A percentile compares a stretch with the other conserved stretches of the same genome.
Evolutionary conservation across 2,888 invertebrate species (phyloP).

Genomic region (Pachymerium ferrugineum): DNA sequence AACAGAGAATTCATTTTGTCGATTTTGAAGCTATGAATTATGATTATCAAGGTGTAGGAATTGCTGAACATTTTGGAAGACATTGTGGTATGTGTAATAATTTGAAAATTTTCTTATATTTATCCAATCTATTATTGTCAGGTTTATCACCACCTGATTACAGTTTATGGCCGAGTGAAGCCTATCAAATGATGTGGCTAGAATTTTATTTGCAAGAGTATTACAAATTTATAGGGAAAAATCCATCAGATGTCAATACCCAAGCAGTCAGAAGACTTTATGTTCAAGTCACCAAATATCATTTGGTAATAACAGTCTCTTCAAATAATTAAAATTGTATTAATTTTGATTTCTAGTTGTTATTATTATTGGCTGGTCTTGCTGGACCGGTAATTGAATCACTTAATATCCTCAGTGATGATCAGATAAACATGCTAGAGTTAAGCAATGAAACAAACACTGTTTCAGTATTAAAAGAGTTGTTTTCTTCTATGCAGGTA

Average conservation of each 20-base stretch:
- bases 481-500: no score
- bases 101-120: neutral
- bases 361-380: no score
- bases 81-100: neutral
- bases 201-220: conserved; percentile 64
- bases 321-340: no score
- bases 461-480: no score
- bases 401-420: no score
- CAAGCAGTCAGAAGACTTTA: conserved; percentile 63
- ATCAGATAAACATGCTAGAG: no score
- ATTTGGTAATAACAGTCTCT: no score
- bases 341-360: no score
- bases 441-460: no score
- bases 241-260: conserved; percentile 36
- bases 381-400: no score
- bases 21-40: conserved; percentile 14
- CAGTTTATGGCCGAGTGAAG: conserved; percentile 67
- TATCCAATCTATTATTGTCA: conserved; percentile 42
- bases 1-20: neutral
- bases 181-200: conserved; percentile 76
- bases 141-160: conserved; percentile 61
- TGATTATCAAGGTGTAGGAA: neutral
- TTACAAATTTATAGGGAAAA: conserved; percentile 31
- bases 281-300: conserved; percentile 70
- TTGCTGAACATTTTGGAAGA: neutral